Conservation (phyloP, 2,888 invertebrate genomes). For the Lycophotia porphyrea region DNA sequence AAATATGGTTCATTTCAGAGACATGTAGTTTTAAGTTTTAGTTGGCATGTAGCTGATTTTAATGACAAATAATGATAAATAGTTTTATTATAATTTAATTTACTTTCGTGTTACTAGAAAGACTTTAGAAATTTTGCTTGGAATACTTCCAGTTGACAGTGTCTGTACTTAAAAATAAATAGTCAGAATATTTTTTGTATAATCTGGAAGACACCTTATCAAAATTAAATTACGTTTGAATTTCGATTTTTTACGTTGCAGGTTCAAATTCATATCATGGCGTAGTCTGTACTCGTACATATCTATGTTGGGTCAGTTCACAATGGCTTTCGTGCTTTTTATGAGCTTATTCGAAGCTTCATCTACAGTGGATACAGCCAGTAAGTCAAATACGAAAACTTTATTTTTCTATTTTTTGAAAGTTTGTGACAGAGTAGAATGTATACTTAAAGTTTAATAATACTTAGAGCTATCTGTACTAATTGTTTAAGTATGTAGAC, state of each 20-base stretch:
- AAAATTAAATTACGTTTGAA: too few relatives aligned
- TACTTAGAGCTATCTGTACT: neutral
- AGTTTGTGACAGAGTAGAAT: neutral
- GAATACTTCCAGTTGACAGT: neutral
- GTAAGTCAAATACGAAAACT: constrained; percentile 68
- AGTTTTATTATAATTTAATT: neutral
- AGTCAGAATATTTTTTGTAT: neutral
- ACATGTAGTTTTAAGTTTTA: constrained; percentile 6
- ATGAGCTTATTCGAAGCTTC: constrained; percentile 68
- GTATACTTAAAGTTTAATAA: neutral
- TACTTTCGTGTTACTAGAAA: neutral
- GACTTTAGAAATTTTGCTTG: neutral
- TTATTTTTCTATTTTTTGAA: neutral
- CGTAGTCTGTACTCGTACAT: constrained; percentile 73
- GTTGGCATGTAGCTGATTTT: neutral
- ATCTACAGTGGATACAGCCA: constrained; percentile 70
- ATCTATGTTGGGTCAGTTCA: constrained; percentile 69
- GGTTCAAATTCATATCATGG: constrained; percentile 76
- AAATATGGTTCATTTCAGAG: neutral
- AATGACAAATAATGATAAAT: neutral
- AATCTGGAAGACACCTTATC: neutral
- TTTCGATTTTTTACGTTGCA: constrained; percentile 64
- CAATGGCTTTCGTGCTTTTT: constrained; percentile 66
- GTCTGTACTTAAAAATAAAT: neutral
- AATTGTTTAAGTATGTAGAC: neutral